Evolutionary conservation across 2,888 invertebrate species (phyloP), one percentile per base, ranked within the genome.

Genomic region (Sesia apiformis): DNA sequence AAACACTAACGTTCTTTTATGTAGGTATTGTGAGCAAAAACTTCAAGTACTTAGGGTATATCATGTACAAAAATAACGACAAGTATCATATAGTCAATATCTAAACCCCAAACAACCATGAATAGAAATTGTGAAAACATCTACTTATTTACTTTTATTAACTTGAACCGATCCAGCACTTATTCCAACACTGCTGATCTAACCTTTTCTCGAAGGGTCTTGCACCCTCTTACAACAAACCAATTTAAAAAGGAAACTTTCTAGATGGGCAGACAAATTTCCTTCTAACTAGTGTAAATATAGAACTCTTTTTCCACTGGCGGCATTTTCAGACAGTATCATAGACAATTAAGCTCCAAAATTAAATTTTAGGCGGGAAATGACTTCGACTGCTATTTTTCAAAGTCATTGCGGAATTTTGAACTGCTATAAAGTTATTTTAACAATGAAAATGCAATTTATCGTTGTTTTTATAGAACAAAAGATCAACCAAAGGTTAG

Each of bases 331-430:
- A 23, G 23, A 23, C 23, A 5, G 42, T 56, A 56, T 54, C 56
- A 56, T 56, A 56, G 53, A 54, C 59, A 56, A 57, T 57, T 56
- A 53, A 53, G 46, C 56, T 57, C 51, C 41, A 52, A 55, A 59
- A 23, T 57, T 59, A 54, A 55, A 57, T 57, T 57, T 57, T 56
- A 55, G 53, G 57, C 55, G 55, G 52, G 42, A 57, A 59, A 53
- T 56, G 52, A 49, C 51, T 57, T 53, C 23, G 49, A n/a, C 51
- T 39, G 53, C 54, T 53, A 53, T 55, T 56, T 56, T 52, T 55
- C 54, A 51, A 53, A 52, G 58, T 55, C 53, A 55, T 53, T 53
- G 49, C 39, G 40, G 49, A 54, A 54, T 52, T 55, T 55, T 49
- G 38, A 41, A 55, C n/a, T 8, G 39, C 38, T 1, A 42, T 23